A percentile compares a stretch with the other conserved stretches of the same genome.
These are phyloP conservation scores for Ptilorrhoa leucosticta DNA, from an alignment of 2,113 vertebrate species.

Conservation along the genomic window DNA sequence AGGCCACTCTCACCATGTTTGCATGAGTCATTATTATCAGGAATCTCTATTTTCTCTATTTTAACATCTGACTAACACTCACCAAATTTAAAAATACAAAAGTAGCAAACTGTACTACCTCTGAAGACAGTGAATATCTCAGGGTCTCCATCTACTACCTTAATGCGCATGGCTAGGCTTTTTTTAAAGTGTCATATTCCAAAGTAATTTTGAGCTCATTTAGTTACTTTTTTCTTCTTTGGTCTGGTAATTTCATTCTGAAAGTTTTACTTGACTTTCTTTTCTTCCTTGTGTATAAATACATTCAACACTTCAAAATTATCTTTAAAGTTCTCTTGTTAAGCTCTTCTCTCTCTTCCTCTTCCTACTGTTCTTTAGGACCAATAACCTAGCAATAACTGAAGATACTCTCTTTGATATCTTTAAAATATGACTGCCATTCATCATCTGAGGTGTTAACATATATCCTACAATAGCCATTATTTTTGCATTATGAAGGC, in stretches of 20 bases:
- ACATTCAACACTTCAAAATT: neutral
- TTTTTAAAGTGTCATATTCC: neutral
- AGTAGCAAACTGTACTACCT: neutral
- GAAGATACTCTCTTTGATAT: neutral
- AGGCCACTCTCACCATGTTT: neutral
- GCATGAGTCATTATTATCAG: neutral
- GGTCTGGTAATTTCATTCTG: neutral
- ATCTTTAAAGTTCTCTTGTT: neutral
- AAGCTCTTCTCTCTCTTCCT: neutral
- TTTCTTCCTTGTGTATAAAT: neutral
- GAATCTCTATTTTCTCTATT: neutral
- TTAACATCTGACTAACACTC: neutral
- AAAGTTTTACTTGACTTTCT: neutral
- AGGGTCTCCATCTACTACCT: neutral
- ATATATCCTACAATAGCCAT: neutral
- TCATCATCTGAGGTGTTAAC: neutral
- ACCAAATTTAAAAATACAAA: neutral
- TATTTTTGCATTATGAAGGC: neutral
- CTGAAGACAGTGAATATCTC: neutral
- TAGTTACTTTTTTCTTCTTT: neutral
- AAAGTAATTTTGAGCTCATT: neutral
- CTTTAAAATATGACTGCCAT: neutral
- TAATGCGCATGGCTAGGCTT: fast-evolving
- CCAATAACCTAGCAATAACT: neutral
- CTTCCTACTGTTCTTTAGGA: neutral